Conservation (phyloP, 1,140 invertebrate genomes). For the Bicyclus anynana region DNA sequence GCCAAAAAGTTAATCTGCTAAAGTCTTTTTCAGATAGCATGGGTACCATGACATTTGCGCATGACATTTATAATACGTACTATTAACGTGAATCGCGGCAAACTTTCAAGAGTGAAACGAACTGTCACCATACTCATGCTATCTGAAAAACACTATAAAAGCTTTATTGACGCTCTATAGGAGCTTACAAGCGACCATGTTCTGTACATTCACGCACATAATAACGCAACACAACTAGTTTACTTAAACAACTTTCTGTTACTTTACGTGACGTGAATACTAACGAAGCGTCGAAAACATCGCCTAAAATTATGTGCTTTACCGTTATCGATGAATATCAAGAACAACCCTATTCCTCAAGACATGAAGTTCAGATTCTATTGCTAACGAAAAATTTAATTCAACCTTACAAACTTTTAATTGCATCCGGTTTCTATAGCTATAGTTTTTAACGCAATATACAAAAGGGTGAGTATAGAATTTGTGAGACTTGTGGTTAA, state of each 20-base stretch:
- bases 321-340: not conserved
- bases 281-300: constrained; percentile 39
- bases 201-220: not conserved
- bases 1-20: no score
- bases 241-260: constrained; percentile 38
- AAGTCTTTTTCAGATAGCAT: no score
- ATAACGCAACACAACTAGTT: constrained; percentile 27
- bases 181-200: no score
- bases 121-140: no score
- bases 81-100: no score
- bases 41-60: no score
- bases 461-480: constrained; percentile 9
- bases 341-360: constrained; percentile 16
- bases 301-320: constrained; percentile 22
- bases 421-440: not conserved
- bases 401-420: constrained; percentile 18
- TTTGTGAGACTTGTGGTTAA: not conserved
- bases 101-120: no score
- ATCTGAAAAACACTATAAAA: no score
- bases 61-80: no score
- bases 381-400: constrained; percentile 21
- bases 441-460: constrained; percentile 4
- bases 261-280: constrained; percentile 38
- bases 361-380: constrained; percentile 18
- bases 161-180: no score